A percentile compares a stretch with the other conserved stretches of the same genome.
Evolutionary conservation across 2,888 invertebrate species (phyloP).

Genomic region (Ormyrus thymus): DNA sequence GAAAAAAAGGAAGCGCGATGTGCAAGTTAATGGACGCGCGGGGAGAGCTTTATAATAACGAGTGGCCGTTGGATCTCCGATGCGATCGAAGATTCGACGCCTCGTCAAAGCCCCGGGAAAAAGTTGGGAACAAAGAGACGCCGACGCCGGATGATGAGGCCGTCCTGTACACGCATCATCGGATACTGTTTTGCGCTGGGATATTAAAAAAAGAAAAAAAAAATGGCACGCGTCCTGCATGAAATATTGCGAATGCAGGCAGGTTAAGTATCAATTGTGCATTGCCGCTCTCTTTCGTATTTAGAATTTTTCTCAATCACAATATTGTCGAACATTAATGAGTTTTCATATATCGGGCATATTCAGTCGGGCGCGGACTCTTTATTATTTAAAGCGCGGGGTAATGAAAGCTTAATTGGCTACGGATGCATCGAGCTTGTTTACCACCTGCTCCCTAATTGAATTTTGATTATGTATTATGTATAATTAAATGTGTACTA

Average conservation of each 20-base stretch:
- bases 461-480: too few species aligned
- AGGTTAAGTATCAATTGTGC: neutral
- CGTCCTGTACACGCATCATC: neutral
- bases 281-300: neutral
- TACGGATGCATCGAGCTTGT: too few species aligned
- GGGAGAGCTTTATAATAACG: conserved; percentile 22
- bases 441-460: too few species aligned
- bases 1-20: too few species aligned
- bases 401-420: too few species aligned
- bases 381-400: too few species aligned
- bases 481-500: too few species aligned
- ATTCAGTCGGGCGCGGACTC: neutral
- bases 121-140: neutral
- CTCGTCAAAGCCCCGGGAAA: neutral
- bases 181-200: conserved; percentile 17
- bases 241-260: neutral
- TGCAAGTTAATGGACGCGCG: too few species aligned
- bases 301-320: neutral
- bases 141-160: conserved; percentile 3
- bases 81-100: conserved; percentile 22
- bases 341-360: conserved; percentile 16
- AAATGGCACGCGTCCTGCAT: neutral
- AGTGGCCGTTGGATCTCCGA: neutral
- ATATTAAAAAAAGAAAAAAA: neutral
- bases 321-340: conserved; percentile 41